Percentiles rank a stretch among this genome's conserved stretches.
phyloP scores from a whole-genome alignment of 2,888 invertebrate genomes.

The Sesamia inferens region DNA sequence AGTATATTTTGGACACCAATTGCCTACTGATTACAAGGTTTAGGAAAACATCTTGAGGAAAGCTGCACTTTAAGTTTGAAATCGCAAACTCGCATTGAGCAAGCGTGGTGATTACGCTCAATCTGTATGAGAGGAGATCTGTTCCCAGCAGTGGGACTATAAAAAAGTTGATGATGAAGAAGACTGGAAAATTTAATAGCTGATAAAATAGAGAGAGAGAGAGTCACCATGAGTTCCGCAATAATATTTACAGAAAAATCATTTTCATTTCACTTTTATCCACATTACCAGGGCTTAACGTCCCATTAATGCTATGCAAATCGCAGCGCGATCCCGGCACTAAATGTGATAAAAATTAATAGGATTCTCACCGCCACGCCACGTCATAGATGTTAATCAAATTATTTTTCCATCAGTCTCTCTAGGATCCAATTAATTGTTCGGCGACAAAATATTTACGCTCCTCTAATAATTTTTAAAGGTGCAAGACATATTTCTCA shows the following conservation, averaged over 20 bases:
- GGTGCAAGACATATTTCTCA: too few species aligned
- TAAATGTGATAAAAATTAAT: constrained; percentile 37
- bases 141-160: too few species aligned
- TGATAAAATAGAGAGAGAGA: not conserved
- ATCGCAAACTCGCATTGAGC: too few species aligned
- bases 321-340: constrained; percentile 6
- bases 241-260: not conserved
- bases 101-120: too few species aligned
- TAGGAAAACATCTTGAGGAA: too few species aligned
- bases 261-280: not conserved
- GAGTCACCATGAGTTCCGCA: too few species aligned
- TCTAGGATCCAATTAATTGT: constrained; percentile 67
- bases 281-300: not conserved
- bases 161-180: too few species aligned
- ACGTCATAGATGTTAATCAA: constrained; percentile 51
- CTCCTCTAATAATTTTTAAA: constrained; percentile 77
- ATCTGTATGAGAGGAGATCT: too few species aligned
- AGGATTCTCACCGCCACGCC: constrained; percentile 28
- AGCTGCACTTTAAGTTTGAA: too few species aligned
- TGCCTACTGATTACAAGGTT: too few species aligned
- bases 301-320: constrained; percentile 18
- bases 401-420: constrained; percentile 60
- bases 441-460: constrained; percentile 83
- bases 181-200: not conserved
- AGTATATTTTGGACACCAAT: too few species aligned